Conservation (phyloP, 2,888 invertebrate genomes). For the Germaria angustata region DNA sequence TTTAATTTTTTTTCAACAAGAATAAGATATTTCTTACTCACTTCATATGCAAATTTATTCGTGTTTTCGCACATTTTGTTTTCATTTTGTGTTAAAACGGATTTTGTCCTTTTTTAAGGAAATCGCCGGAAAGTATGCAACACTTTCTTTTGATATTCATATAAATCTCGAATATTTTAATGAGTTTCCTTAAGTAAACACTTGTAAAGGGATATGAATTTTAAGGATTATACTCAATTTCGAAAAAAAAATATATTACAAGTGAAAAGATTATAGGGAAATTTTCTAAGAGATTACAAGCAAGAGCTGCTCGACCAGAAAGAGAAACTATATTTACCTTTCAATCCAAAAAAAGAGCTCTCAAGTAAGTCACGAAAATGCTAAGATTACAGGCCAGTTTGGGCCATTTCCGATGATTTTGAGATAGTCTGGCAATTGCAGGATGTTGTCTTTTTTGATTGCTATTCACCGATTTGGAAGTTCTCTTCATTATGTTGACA, state of each 20-base stretch:
- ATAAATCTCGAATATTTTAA: constrained; percentile 38
- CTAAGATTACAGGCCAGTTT: too few species aligned
- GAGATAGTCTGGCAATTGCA: too few species aligned
- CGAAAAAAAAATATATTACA: background rate
- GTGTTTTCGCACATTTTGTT: background rate
- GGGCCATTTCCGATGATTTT: too few species aligned
- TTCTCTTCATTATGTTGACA: too few species aligned
- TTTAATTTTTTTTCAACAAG: background rate
- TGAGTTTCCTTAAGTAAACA: constrained; percentile 31
- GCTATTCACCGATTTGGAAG: too few species aligned
- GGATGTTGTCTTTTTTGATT: too few species aligned
- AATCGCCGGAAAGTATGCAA: constrained; percentile 24
- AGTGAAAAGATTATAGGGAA: background rate
- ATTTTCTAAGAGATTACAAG: background rate
- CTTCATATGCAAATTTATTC: constrained; percentile 47
- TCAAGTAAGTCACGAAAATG: too few species aligned
- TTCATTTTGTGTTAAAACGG: background rate
- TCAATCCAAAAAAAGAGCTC: too few species aligned
- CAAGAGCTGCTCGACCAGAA: too few species aligned
- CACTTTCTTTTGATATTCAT: constrained; percentile 8
- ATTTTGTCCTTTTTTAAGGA: constrained; percentile 20
- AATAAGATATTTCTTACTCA: constrained; percentile 6
- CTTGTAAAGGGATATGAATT: background rate
- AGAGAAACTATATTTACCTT: too few species aligned
- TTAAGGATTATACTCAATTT: background rate